Conservation (phyloP, 2,797 vertebrate genomes). For the Protosalanx chinensis region DNA sequence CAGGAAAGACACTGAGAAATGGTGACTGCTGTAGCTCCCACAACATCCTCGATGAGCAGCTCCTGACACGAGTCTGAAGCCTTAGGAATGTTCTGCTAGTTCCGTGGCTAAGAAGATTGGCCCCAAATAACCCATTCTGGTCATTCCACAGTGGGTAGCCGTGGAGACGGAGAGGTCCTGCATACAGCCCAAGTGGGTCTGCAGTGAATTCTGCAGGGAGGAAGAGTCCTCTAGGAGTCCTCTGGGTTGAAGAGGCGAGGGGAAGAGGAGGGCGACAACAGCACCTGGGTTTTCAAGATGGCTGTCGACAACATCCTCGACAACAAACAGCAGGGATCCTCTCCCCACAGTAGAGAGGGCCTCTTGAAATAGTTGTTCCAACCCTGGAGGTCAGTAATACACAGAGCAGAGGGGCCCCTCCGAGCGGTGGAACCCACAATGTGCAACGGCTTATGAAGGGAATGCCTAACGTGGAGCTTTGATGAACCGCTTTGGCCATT, state of each 20-base stretch:
- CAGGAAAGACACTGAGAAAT: conserved; percentile 1
- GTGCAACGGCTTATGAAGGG: not conserved
- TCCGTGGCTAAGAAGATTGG: conserved; percentile 34
- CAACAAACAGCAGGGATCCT: conserved; percentile 1
- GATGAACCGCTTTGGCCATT: not conserved
- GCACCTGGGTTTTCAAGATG: conserved; percentile 26
- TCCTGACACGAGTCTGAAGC: conserved; percentile 22
- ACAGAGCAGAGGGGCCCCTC: not conserved
- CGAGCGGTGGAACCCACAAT: not conserved
- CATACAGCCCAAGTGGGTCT: not conserved
- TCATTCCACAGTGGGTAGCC: conserved; percentile 22
- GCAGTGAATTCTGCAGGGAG: not conserved
- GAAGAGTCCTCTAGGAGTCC: conserved; percentile 7
- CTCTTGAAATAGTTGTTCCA: conserved; percentile 13
- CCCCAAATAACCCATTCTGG: conserved; percentile 37
- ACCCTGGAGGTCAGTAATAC: not conserved
- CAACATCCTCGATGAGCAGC: conserved; percentile 19
- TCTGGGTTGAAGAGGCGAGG: not conserved
- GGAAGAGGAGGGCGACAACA: not conserved
- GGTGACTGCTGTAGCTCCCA: conserved; percentile 10
- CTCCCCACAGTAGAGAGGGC: not conserved
- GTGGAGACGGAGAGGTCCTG: conserved; percentile 13
- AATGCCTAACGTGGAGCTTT: not conserved
- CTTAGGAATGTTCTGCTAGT: conserved; percentile 33
- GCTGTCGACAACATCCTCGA: not conserved